These are phyloP conservation scores for Platycheirus rosarum DNA, from an alignment of 2,888 invertebrate species.

Conservation along the genomic window DNA sequence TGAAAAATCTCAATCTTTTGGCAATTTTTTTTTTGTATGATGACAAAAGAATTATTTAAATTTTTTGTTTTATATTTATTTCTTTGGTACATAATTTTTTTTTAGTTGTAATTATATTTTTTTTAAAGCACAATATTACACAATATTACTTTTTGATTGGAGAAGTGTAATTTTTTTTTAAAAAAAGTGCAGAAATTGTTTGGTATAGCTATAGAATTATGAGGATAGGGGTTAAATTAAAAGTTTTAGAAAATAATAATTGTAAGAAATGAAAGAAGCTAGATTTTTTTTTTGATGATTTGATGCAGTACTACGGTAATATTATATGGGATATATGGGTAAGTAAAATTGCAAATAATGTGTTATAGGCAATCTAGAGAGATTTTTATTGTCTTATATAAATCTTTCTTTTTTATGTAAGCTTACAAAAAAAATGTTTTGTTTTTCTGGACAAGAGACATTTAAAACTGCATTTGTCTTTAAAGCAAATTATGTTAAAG, in stretches of 20 bases:
- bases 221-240: constrained; percentile 18
- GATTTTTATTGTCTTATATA: constrained; percentile 2
- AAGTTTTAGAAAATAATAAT: constrained; percentile 10
- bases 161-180: constrained; percentile 75
- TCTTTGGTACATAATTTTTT: constrained; percentile 65
- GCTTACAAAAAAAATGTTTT: too few relatives aligned
- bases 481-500: too few relatives aligned
- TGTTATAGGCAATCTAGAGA: constrained; percentile 56
- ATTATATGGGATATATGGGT: constrained; percentile 19
- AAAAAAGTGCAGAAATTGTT: constrained; percentile 67
- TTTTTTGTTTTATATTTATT: constrained; percentile 68
- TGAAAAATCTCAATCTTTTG: constrained; percentile 83
- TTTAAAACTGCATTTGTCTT: too few relatives aligned
- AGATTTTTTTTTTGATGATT: constrained; percentile 38
- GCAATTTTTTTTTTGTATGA: constrained; percentile 79
- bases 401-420: not conserved
- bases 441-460: too few relatives aligned
- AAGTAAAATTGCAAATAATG: constrained; percentile 69
- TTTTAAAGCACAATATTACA: constrained; percentile 76
- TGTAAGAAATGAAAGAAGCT: constrained; percentile 49
- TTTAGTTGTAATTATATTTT: constrained; percentile 38
- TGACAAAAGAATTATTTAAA: constrained; percentile 83
- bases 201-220: constrained; percentile 47
- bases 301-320: constrained; percentile 60
- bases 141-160: constrained; percentile 82